Evolutionary conservation across 2,888 invertebrate genomes (phyloP).

Genomic region (Lasioglossum oenotherae): DNA sequence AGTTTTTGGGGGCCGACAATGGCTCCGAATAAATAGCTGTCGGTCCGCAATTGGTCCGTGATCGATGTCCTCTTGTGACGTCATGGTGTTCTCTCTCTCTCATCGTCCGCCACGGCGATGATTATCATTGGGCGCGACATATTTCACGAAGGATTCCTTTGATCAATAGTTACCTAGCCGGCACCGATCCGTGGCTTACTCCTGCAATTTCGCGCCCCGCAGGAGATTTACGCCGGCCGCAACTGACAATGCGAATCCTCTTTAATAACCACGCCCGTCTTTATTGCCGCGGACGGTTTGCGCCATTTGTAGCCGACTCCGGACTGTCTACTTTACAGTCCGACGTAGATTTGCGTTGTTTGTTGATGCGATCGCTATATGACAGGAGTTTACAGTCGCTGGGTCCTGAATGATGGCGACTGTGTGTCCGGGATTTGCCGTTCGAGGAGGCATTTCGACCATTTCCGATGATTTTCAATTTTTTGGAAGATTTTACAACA

Average conservation of each 20-base stretch:
- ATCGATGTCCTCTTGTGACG: conserved; percentile 18
- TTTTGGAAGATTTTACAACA: not conserved
- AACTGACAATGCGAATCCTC: conserved; percentile 67
- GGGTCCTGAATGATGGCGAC: not conserved
- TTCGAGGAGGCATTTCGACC: not conserved
- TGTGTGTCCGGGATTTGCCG: not conserved
- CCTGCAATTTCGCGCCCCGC: conserved; percentile 61
- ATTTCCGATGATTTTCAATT: not conserved
- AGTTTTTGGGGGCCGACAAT: not conserved
- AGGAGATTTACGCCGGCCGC: conserved; percentile 61
- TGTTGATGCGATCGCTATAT: conserved; percentile 67
- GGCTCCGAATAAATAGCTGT: conserved; percentile 11
- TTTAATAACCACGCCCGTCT: conserved; percentile 64
- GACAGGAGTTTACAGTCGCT: conserved; percentile 46
- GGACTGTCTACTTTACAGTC: conserved; percentile 62
- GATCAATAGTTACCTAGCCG: conserved; percentile 64
- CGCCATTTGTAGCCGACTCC: conserved; percentile 63
- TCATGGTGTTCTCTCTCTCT: conserved; percentile 15
- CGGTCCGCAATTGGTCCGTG: conserved; percentile 16
- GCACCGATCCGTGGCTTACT: conserved; percentile 60
- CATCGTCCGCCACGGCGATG: not conserved
- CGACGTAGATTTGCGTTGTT: conserved; percentile 64
- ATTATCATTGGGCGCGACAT: conserved; percentile 45
- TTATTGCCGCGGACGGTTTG: conserved; percentile 57
- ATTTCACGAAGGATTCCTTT: conserved; percentile 61